Evolutionary conservation across 2,113 vertebrate genomes (phyloP), one percentile per base, ranked within the genome.

Genomic region (Ctenodactylus gundi): DNA sequence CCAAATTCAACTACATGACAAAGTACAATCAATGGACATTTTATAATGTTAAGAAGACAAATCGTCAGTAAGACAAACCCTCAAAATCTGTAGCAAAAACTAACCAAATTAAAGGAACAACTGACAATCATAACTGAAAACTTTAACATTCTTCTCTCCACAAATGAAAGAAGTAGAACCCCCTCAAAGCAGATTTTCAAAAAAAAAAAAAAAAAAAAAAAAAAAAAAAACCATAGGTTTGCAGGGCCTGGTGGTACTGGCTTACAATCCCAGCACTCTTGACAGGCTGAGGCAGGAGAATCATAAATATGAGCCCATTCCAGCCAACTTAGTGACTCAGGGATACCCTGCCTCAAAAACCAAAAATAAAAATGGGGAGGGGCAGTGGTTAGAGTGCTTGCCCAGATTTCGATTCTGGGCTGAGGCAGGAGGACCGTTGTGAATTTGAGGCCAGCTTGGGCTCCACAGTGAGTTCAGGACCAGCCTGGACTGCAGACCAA

Each of bases 81-180:
- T 95, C 34, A 76, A 94, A 91, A 80, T 31, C 31, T 14, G 25
- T 14, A 85, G 36, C 8, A 86, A 83, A 93, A 93, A 76, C n/a
- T 53, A 88, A 80, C 23, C 76, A 83, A 27, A 82, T 83, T 49
- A 93, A 87, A 86, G 8, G 60, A 80, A 51, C 9, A 60, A 75
- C 65, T 41, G 64, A 46, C 44, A 86, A 82, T 72, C 41, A 65
- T 51, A 14, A 62, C 10, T 49, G 9, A 86, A 90, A 70, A 77
- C n/a, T 39, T 90, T 85, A 82, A 93, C 34, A 86, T 55, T 86
- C 49, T 20, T 77, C 65, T 62, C 23, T 72, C 34, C 25, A n/a
- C 58, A 64, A 87, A 1, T 27, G 44, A 76, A 0, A 77, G 36
- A 34, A 60, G 18, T 36, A 75, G 11, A n/a, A 75, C 2, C 21